These are phyloP conservation scores for Allophyes oxyacanthae DNA, from an alignment of 2,888 invertebrate species.

Conservation along the genomic window DNA sequence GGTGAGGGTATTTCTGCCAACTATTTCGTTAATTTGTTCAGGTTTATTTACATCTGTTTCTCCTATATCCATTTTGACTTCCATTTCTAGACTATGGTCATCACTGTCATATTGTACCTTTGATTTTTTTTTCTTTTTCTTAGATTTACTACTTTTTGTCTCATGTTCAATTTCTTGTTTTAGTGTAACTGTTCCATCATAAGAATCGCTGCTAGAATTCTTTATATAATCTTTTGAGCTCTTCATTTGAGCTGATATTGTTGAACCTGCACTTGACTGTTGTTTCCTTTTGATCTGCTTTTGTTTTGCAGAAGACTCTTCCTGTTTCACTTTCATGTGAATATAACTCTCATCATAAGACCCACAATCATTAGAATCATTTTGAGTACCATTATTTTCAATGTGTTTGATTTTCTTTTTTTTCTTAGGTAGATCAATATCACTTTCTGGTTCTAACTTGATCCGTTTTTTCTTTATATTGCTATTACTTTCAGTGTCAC, in stretches of 20 bases:
- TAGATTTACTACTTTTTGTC: conserved; percentile 36
- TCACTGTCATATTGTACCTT: conserved; percentile 51
- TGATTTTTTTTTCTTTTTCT: conserved; percentile 59
- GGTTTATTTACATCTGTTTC: conserved; percentile 13
- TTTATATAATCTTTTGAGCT: conserved; percentile 35
- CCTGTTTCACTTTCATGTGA: conserved; percentile 68
- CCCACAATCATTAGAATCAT: conserved; percentile 25
- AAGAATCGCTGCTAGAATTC: conserved; percentile 24
- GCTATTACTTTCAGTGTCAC: conserved; percentile 19
- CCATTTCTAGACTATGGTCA: conserved; percentile 15
- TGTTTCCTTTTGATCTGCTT: conserved; percentile 49
- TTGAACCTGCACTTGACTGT: conserved; percentile 19
- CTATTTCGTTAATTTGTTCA: neutral
- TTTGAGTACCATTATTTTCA: conserved; percentile 35
- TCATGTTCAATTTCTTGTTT: conserved; percentile 25
- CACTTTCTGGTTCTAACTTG: conserved; percentile 70
- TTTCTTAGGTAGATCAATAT: conserved; percentile 57
- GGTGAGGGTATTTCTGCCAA: neutral
- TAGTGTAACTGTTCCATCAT: conserved; percentile 16
- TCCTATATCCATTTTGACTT: conserved; percentile 22
- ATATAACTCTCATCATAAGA: conserved; percentile 64
- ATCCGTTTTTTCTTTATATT: conserved; percentile 54
- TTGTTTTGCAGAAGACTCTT: conserved; percentile 55
- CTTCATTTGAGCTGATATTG: conserved; percentile 8
- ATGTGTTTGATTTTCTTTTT: conserved; percentile 47